Conservation (phyloP, 2,113 vertebrate genomes). For the Stigmatopora nigra region DNA sequence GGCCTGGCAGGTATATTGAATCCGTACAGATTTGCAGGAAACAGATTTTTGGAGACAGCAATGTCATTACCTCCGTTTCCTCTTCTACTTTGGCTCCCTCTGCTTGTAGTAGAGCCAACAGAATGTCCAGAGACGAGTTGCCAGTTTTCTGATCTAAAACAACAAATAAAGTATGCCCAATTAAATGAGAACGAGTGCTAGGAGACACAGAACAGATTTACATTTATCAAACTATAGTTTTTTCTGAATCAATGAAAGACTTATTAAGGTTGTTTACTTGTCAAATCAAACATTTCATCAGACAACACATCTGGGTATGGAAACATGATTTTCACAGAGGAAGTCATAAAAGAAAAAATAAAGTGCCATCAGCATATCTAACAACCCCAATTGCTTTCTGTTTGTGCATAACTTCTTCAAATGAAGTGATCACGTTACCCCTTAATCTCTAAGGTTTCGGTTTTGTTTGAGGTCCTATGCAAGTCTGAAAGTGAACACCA, state of each 20-base stretch:
- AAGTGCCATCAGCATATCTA: not conserved
- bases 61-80: conserved; percentile 84
- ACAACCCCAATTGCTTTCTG: conserved; percentile 3
- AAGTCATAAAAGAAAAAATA: not conserved
- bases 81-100: conserved; percentile 98
- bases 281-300: not conserved
- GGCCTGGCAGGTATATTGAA: too few species aligned
- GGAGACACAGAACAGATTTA: not conserved
- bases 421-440: conserved; percentile 10
- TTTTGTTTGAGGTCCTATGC: conserved; percentile 26
- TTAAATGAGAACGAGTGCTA: not conserved
- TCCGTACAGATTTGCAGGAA: too few species aligned
- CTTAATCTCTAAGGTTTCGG: conserved; percentile 16
- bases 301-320: not conserved
- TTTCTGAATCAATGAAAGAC: not conserved
- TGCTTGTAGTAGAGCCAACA: conserved; percentile 87
- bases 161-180: not conserved
- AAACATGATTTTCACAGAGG: not conserved
- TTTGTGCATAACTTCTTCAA: conserved; percentile 25
- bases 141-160: conserved; percentile 81
- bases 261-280: not conserved
- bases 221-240: not conserved
- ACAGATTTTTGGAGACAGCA: not conserved
- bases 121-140: conserved; percentile 82
- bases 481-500: conserved; percentile 39